Conservation (phyloP, 2,888 invertebrate species). For the Andricus curvator region DNA sequence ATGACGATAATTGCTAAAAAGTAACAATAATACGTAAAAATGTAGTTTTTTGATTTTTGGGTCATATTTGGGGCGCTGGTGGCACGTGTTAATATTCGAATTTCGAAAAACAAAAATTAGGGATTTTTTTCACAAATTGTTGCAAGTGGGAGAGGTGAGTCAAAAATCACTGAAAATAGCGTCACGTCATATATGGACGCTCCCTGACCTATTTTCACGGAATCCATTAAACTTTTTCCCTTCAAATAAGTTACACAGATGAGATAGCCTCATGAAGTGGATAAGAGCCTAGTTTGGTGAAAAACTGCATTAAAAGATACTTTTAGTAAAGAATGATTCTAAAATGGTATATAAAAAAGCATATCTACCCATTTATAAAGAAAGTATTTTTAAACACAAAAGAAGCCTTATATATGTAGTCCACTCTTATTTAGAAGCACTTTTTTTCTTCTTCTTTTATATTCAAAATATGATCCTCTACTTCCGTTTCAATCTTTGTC, state of each 20-base stretch:
- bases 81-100: no score
- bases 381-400: not conserved
- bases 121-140: no score
- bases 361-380: not conserved
- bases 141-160: no score
- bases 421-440: not conserved
- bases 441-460: not conserved
- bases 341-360: not conserved
- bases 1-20: no score
- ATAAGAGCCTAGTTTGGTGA: not conserved
- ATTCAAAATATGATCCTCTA: not conserved
- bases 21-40: no score
- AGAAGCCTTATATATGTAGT: not conserved
- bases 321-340: not conserved
- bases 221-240: not conserved
- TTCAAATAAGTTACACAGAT: not conserved
- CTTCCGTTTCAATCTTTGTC: not conserved
- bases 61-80: no score
- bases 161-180: no score
- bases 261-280: not conserved
- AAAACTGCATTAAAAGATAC: slow-evolving; percentile 3
- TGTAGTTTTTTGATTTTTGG: no score
- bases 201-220: not conserved
- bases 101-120: no score
- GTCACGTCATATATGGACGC: no score